A percentile compares a stretch with the other conserved stretches of the same genome.
Evolutionary conservation across 2,113 vertebrate genomes (phyloP).

Genomic region (Manacus vitellinus): DNA sequence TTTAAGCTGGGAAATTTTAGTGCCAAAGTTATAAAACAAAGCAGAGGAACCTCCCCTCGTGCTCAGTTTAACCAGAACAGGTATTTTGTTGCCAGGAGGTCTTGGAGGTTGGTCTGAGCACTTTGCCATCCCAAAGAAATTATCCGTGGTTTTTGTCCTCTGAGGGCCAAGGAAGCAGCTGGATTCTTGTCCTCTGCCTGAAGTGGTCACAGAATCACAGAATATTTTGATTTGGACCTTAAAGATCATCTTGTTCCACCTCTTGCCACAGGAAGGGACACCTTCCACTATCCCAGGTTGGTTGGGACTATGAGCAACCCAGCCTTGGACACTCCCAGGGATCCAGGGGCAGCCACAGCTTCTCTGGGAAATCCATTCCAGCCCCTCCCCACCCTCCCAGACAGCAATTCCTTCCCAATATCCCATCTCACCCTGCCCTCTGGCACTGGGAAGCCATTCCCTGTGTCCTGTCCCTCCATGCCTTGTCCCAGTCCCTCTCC

Average conservation of each 20-base stretch:
- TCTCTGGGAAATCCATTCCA: background rate
- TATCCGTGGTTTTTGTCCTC: background rate
- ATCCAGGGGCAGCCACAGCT: background rate
- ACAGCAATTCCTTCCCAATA: background rate
- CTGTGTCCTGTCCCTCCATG: rapidly evolving
- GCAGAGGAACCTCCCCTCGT: background rate
- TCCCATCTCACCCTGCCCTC: background rate
- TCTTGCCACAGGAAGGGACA: background rate
- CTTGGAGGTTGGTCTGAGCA: background rate
- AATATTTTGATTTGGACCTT: background rate
- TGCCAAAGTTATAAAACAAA: rapidly evolving
- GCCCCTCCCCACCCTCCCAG: background rate
- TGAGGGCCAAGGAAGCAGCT: background rate
- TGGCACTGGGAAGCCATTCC: background rate
- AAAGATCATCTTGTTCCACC: background rate
- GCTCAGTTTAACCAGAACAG: background rate
- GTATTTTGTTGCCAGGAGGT: background rate
- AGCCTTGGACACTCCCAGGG: background rate
- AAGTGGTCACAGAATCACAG: background rate
- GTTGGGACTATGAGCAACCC: background rate
- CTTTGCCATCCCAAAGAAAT: background rate
- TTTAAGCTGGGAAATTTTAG: background rate
- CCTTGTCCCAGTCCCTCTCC: background rate
- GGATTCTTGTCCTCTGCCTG: background rate
- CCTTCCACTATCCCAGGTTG: rapidly evolving